Evolutionary conservation across 2,888 invertebrate species (phyloP), one percentile per base, ranked within the genome.

Genomic region (Hypena proboscidalis): DNA sequence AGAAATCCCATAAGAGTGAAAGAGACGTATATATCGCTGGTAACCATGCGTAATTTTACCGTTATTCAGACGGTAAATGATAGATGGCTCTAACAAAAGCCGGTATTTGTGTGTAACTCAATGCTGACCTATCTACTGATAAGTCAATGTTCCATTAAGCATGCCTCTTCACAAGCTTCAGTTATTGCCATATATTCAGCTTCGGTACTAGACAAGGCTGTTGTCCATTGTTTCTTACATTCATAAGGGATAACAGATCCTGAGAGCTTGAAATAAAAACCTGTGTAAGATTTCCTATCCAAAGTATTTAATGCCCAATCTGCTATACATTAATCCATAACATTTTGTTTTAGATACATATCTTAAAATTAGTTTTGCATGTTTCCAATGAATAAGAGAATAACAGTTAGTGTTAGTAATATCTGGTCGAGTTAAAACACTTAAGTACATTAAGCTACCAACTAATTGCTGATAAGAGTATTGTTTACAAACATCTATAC

Each of bases 1-100:
- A 41, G 41, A 41, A 26, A 47, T 47, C 22, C 23, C 47, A 47
- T 13, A 29, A 47, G 22, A 23, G 37, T 43, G 43, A 43, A 43
- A 43, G 36, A 43, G 43, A 37, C 43, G 26, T 21, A 43, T 43
- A 43, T 43, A 36, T 23, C 25, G n/a, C 17, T 23, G 26, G 30
- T n/a, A 30, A 11, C 31, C 31, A 32, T 13, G 31, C 32, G 31
- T 32, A 39, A 39, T 23, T 20, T 31, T 25, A 19, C 31, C 32
- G 6, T 39, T 20, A 31, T 31, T 39, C 26, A 32, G 32, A 36
- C 27, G 34, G 34, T 20, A 34, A 21, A 21, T 10, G 30, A 19
- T 30, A 30, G 30, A 30, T 30, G 37, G 32, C 32, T 21, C 22
- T 22, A 22, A 22, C 8, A 17, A 11, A 27, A 21, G 15, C 26